Base-by-base conservation (phyloP, 2,888 invertebrate species). In the Agriopis aurantiaria region DNA sequence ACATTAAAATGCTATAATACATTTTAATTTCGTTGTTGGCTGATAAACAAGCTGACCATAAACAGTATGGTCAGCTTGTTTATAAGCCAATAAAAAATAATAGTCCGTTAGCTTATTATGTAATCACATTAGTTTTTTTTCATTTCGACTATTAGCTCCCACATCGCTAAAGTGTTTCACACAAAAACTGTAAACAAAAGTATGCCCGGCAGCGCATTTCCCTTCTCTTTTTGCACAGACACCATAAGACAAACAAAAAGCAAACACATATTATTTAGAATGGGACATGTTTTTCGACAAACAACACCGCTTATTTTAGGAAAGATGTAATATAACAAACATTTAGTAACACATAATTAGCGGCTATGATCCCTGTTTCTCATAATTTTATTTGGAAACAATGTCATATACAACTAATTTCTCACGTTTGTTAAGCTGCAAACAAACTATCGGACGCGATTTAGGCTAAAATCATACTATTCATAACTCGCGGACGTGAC, bases 361-460 rank as follows among this genome's bases (percentile, higher is more conserved):
- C 69, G 14, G 55, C 10, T 48, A 60, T 55, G 72, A 69, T 68
- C 69, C 66, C 72, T 72, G 68, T 48, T 66, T 71, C 65, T 75
- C 72, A 69, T 71, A 75, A 70, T 63, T 68, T 56, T 67, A 52
- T 58, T 52, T 49, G 33, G n/a, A 62, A 46, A 17, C 45, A 33
- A 58, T 12, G 12, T 53, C 33, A 40, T 53, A 11, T 53, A 12
- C 48, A 48, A 12, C 48, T 48, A 48, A 11, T 48, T 11, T 2
- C 48, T 12, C n/a, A 4, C 33, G 33, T 33, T 33, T 33, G 33
- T 4, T 33, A 33, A 33, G 33, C 33, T 33, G 33, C 33, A 33
- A 33, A 33, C 33, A 12, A 52, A 52, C 52, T 52, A 23, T 52
- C 10, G 3, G 55, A 8, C 0, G 1, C 1, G 2, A 23, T 0